These are phyloP conservation scores for Catocala nupta DNA, from an alignment of 2,888 invertebrate species.

Conservation along the genomic window DNA sequence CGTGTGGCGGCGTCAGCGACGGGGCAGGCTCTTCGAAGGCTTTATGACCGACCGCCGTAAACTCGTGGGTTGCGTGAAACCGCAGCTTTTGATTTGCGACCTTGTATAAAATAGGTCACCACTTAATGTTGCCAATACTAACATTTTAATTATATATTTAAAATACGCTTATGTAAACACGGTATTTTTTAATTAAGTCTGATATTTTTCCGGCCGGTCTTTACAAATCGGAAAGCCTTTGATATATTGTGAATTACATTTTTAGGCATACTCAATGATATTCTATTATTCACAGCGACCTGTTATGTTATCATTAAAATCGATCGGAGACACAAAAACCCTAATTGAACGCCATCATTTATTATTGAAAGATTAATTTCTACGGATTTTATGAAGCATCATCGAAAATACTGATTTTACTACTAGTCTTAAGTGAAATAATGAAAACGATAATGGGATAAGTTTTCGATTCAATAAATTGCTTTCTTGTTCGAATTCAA, in stretches of 20 bases:
- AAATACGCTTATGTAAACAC: conserved; percentile 21
- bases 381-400: conserved; percentile 13
- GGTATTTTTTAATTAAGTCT: conserved; percentile 20
- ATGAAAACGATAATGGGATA: conserved; percentile 50
- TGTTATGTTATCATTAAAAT: conserved; percentile 24
- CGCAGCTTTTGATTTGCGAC: conserved; percentile 52
- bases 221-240: not conserved
- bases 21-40: conserved; percentile 55
- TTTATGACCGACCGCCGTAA: conserved; percentile 61
- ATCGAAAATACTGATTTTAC: conserved; percentile 18
- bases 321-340: conserved; percentile 14
- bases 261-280: not conserved
- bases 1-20: conserved; percentile 56
- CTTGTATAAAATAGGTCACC: conserved; percentile 55
- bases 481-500: conserved; percentile 39
- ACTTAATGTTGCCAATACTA: conserved; percentile 32
- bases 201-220: conserved; percentile 10
- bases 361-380: conserved; percentile 24
- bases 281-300: conserved; percentile 18
- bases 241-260: not conserved
- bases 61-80: conserved; percentile 48
- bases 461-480: conserved; percentile 50
- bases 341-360: conserved; percentile 17
- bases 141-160: conserved; percentile 32
- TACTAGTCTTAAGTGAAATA: conserved; percentile 32